Percentiles rank a stretch among this genome's conserved stretches.
phyloP scores from a whole-genome alignment of 2,888 invertebrate species.

The Orchestes rusci region DNA sequence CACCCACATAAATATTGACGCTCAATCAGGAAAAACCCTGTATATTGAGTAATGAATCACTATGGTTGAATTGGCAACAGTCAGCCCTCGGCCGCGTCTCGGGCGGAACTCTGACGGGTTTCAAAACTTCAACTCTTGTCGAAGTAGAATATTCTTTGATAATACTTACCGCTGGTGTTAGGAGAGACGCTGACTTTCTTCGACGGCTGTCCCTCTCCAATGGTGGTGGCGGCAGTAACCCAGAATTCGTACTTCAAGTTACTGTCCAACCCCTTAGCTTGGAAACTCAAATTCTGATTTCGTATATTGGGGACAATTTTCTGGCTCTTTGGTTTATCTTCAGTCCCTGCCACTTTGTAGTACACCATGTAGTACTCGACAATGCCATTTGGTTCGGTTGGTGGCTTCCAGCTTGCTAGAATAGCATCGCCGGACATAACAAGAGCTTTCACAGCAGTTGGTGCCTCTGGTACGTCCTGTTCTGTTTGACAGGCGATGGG shows the following conservation, averaged over 20 bases:
- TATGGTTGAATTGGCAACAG: no score
- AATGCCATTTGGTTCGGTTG: constrained; percentile 86
- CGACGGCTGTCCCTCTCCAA: constrained; percentile 89
- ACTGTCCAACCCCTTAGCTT: constrained; percentile 74
- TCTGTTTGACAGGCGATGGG: constrained; percentile 91
- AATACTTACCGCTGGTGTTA: constrained; percentile 61
- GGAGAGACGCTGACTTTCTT: constrained; percentile 81
- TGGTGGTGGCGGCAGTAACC: constrained; percentile 90
- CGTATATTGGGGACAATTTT: constrained; percentile 72
- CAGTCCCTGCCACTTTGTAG: constrained; percentile 51
- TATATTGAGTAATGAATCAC: no score
- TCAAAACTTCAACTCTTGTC: background rate
- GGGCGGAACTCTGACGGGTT: no score
- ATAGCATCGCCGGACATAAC: constrained; percentile 90
- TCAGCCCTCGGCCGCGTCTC: no score
- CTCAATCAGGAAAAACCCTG: no score
- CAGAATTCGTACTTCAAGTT: constrained; percentile 86
- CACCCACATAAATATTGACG: no score
- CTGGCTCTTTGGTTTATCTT: constrained; percentile 59
- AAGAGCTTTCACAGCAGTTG: constrained; percentile 85
- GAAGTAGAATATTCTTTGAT: background rate
- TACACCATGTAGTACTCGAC: constrained; percentile 91
- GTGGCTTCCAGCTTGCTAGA: constrained; percentile 89
- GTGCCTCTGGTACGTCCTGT: constrained; percentile 93
- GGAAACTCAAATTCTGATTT: constrained; percentile 63